Conservation (phyloP, 2,888 invertebrate genomes). For the Cephus spinipes region DNA sequence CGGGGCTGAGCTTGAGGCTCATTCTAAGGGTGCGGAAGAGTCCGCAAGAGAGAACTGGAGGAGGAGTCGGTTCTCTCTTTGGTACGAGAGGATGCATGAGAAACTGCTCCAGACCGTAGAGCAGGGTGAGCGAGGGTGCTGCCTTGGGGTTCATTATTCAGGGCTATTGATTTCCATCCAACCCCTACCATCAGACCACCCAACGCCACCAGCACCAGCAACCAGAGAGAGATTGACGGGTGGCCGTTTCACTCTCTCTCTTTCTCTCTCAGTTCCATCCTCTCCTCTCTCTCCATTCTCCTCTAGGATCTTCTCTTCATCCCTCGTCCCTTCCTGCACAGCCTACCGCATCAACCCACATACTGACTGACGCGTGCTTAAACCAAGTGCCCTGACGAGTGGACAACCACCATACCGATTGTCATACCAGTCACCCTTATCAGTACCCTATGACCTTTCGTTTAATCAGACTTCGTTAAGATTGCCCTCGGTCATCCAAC, state of each 20-base stretch:
- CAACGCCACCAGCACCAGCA: slow-evolving; percentile 46
- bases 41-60: slow-evolving; percentile 8
- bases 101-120: slow-evolving; percentile 59
- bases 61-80: slow-evolving; percentile 21
- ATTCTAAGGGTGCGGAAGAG: not conserved
- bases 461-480: not conserved
- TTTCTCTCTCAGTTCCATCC: slow-evolving; percentile 24
- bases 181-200: slow-evolving; percentile 56
- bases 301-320: slow-evolving; percentile 16
- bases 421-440: not conserved
- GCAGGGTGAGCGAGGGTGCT: slow-evolving; percentile 53
- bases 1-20: not conserved
- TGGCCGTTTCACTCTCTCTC: slow-evolving; percentile 24
- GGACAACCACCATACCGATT: slow-evolving; percentile 19
- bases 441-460: not conserved
- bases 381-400: slow-evolving; percentile 40
- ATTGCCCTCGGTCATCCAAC: not conserved
- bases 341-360: slow-evolving; percentile 46
- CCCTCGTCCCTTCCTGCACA: slow-evolving; percentile 1
- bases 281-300: slow-evolving; percentile 20
- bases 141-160: slow-evolving; percentile 66
- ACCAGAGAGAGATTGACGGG: slow-evolving; percentile 51
- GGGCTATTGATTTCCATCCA: slow-evolving; percentile 67
- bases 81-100: slow-evolving; percentile 55
- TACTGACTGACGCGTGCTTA: slow-evolving; percentile 49